Conservation (phyloP, 1,140 invertebrate species). For the Drosophila pseudoananassae region DNA sequence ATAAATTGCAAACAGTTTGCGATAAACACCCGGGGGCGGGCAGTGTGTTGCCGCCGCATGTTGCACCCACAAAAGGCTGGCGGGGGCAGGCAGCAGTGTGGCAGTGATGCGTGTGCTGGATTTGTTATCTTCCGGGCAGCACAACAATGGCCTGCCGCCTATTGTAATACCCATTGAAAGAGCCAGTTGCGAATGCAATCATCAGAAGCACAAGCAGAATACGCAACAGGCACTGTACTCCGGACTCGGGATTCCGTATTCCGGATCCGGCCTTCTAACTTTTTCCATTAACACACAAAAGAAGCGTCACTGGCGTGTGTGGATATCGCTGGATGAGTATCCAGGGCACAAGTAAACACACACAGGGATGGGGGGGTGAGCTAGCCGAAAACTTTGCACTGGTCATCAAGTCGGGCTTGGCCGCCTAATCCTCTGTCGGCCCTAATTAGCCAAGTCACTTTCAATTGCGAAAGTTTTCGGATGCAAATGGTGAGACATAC, state of each 20-base stretch:
- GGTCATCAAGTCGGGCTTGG: neutral
- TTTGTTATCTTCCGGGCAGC: constrained; percentile 21
- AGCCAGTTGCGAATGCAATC: constrained; percentile 54
- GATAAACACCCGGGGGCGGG: constrained; percentile 3
- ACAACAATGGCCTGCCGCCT: constrained; percentile 52
- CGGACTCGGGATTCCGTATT: neutral
- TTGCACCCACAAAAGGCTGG: neutral
- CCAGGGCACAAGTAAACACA: constrained; percentile 5
- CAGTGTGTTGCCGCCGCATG: neutral
- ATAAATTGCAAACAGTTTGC: constrained; percentile 2
- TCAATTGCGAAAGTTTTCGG: neutral
- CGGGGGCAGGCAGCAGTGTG: neutral
- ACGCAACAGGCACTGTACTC: constrained; percentile 32
- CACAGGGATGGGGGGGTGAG: neutral
- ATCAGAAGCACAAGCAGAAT: neutral
- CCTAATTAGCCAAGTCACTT: constrained; percentile 28
- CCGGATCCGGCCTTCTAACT: constrained; percentile 33
- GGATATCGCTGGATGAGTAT: neutral
- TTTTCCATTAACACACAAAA: constrained; percentile 69
- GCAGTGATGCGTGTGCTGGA: constrained; percentile 4
- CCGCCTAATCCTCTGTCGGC: neutral
- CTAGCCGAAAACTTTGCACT: neutral
- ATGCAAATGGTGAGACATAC: neutral
- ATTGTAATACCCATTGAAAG: constrained; percentile 61
- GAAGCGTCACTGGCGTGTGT: constrained; percentile 3